Base-by-base conservation (phyloP, 2,888 invertebrate genomes). In the Netelia virgata region DNA sequence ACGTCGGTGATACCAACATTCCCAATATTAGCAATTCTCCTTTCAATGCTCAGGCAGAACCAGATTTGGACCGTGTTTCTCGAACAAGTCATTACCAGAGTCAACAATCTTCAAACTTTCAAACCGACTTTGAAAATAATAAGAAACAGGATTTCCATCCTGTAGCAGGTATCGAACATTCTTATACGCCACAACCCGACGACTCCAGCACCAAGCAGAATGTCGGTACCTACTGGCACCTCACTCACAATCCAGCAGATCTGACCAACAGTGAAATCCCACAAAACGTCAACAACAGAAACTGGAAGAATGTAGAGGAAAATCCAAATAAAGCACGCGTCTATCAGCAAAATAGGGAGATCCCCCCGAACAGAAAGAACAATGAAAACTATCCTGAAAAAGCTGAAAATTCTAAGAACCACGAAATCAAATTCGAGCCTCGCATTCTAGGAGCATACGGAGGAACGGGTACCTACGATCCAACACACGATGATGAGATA, bases 401-500 rank as follows among this genome's bases (percentile, higher is more conserved):
- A 55, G 36, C 73, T 8, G 20, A 72, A 41, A 84, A 59, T 81
- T 6, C 64, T 14, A 8, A 20, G 78, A 47, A 57, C 6, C 10
- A 50, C 47, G 74, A 78, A 47, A 16, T 68, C 5, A 69, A 83
- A 41, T 41, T 89, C 9, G 80, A 90, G 20, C 83, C 91, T 28
- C 86, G 91, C 59, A 90, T 91, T 82, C 70, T 92, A 16, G 88
- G 91, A 88, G 91, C 88, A 47, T 92, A 91, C 79, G 92, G 92
- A 18, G 92, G 91, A 76, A 86, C 79, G 41, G 90, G 90, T 20
- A 87, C 88, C 6, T 91, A 92, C 43, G 89, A 89, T 64, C 73
- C 68, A 8, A 76, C 84, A 18, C 90, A 88, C 57, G 77, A 28
- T 20, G 86, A 88, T 18, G 88, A 90, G 68, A 85, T 90, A 73